Conservation (phyloP, 2,797 vertebrate species). For the Gallirallus australis region DNA sequence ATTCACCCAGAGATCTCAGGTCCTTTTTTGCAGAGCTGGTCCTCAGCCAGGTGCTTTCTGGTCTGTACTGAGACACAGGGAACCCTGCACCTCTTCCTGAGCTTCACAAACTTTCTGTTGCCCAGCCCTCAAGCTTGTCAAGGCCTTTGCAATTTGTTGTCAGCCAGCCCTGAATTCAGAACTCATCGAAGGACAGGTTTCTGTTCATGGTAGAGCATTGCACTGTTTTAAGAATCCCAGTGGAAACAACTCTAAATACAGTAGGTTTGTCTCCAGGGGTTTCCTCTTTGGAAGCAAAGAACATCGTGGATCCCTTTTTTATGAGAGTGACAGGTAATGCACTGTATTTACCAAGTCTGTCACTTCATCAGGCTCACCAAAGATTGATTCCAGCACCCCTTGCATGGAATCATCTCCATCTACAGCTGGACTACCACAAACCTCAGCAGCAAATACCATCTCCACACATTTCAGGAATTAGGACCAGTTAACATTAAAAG, state of each 20-base stretch:
- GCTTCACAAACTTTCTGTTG: neutral
- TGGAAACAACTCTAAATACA: neutral
- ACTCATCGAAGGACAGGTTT: neutral
- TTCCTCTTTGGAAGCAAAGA: neutral
- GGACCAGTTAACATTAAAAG: neutral
- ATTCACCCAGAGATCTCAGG: neutral
- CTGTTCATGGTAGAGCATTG: neutral
- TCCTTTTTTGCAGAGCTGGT: neutral
- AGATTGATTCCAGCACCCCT: neutral
- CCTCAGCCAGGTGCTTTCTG: neutral
- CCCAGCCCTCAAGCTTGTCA: neutral
- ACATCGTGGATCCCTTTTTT: neutral
- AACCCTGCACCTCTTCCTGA: neutral
- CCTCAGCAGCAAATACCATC: fast-evolving
- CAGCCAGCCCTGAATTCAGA: neutral
- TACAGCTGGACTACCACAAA: neutral
- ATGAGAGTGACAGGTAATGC: neutral
- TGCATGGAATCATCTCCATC: neutral
- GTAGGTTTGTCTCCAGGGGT: neutral
- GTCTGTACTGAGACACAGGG: neutral
- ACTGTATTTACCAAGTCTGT: neutral
- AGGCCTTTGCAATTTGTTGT: neutral
- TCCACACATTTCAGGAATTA: neutral
- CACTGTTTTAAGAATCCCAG: neutral
- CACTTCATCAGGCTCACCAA: neutral